A percentile compares a stretch with the other conserved stretches of the same genome.
Conservation (phyloP, 2,797 vertebrate species). For the Aythya fuligula region DNA sequence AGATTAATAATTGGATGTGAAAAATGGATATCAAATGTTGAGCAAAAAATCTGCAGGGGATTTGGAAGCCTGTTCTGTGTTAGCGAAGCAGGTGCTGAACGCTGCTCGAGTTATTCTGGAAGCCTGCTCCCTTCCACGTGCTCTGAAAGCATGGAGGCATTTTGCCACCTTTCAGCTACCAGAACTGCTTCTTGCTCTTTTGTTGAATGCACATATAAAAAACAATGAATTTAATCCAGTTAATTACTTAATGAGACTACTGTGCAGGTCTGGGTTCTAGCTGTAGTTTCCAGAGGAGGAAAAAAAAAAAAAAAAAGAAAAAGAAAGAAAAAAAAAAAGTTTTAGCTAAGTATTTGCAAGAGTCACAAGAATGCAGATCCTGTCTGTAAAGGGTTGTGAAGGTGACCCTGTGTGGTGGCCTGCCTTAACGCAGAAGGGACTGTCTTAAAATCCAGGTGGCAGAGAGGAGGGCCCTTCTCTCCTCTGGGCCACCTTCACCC, state of each 20-base stretch:
- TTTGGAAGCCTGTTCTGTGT: background rate
- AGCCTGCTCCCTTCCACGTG: background rate
- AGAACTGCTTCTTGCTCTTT: background rate
- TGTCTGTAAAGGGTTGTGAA: background rate
- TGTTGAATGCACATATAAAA: background rate
- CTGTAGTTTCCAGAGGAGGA: background rate
- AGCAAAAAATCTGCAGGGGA: background rate
- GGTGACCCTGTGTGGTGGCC: background rate
- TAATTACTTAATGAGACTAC: background rate
- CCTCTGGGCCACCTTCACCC: background rate
- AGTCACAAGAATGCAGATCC: background rate
- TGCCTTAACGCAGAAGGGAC: background rate
- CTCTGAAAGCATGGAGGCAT: background rate
- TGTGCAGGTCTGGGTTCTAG: background rate
- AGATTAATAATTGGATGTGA: conserved; percentile 53
- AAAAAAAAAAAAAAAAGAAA: background rate
- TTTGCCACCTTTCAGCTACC: background rate
- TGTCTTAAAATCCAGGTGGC: background rate
- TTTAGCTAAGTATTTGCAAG: background rate
- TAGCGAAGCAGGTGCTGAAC: conserved; percentile 7
- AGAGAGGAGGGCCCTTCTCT: background rate
- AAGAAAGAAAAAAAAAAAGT: background rate
- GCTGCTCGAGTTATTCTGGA: background rate
- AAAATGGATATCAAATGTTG: conserved; percentile 28
- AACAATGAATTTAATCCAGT: background rate